Conservation (phyloP, 2,797 vertebrate species). For the Schizothorax lantsangensis region DNA sequence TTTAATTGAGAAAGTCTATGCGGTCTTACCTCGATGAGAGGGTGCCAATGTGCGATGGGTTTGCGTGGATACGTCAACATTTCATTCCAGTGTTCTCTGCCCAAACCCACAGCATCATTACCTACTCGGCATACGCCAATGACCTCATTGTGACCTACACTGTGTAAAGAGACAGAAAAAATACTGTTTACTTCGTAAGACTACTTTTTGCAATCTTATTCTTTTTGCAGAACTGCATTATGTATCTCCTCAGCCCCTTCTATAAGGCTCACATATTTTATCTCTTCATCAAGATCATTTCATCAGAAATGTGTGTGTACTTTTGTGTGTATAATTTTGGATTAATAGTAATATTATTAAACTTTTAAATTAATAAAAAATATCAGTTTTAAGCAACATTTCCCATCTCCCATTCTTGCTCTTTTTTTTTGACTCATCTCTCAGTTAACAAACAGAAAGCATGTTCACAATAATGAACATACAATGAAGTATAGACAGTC, state of each 20-base stretch:
- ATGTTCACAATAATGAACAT: not conserved
- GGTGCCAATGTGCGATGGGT: slow-evolving; percentile 98
- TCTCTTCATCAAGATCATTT: not conserved
- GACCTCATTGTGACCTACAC: slow-evolving; percentile 99
- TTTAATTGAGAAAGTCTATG: not conserved
- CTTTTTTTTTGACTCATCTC: no score
- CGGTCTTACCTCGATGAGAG: slow-evolving; percentile 90
- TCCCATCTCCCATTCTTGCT: no score
- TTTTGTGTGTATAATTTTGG: not conserved
- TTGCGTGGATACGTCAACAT: slow-evolving; percentile 98
- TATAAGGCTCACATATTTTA: not conserved
- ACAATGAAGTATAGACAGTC: not conserved
- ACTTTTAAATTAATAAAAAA: no score
- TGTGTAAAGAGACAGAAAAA: slow-evolving; percentile 83
- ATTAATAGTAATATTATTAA: not conserved
- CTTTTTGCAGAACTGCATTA: not conserved
- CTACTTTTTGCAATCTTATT: not conserved
- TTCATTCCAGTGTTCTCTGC: slow-evolving; percentile 98
- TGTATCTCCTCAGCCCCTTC: not conserved
- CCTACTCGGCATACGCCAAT: slow-evolving; percentile 98
- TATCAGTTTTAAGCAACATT: no score
- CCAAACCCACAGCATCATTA: slow-evolving; percentile 91
- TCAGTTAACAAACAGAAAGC: not conserved
- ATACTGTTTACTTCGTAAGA: slow-evolving; percentile 52
- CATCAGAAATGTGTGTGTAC: not conserved